phyloP scores from a whole-genome alignment of 2,797 vertebrate species.

The Lemur catta region DNA sequence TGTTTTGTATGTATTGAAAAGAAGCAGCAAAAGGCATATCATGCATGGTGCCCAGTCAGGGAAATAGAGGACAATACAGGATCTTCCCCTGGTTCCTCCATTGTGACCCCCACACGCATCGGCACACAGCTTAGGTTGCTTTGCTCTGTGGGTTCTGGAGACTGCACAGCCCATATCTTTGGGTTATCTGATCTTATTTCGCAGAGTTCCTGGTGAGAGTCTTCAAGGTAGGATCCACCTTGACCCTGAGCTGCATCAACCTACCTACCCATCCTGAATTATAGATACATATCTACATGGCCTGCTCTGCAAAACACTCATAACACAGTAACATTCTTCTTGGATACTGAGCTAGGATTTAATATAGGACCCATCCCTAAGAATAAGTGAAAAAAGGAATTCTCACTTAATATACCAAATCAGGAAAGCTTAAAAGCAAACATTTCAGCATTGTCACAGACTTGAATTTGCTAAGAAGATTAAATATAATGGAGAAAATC shows the following conservation, averaged over 20 bases:
- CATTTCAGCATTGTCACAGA: slow-evolving; percentile 47
- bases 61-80: background rate
- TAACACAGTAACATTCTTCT: background rate
- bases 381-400: background rate
- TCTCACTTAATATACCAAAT: background rate
- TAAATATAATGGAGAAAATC: slow-evolving; percentile 30
- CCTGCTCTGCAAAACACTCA: background rate
- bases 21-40: background rate
- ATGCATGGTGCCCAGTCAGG: too few species aligned
- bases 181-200: background rate
- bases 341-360: background rate
- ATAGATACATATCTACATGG: background rate
- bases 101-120: fast-evolving
- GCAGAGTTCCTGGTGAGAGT: background rate
- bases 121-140: background rate
- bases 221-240: background rate
- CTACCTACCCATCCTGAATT: background rate
- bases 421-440: slow-evolving; percentile 62
- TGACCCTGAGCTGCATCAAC: background rate
- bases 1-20: background rate
- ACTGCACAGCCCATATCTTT: background rate
- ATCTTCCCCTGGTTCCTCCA: background rate
- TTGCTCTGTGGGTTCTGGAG: background rate
- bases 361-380: background rate
- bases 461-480: slow-evolving; percentile 33